These are phyloP conservation scores for Hemiscyllium ocellatum DNA, from an alignment of 2,113 vertebrate species.

Conservation along the genomic window DNA sequence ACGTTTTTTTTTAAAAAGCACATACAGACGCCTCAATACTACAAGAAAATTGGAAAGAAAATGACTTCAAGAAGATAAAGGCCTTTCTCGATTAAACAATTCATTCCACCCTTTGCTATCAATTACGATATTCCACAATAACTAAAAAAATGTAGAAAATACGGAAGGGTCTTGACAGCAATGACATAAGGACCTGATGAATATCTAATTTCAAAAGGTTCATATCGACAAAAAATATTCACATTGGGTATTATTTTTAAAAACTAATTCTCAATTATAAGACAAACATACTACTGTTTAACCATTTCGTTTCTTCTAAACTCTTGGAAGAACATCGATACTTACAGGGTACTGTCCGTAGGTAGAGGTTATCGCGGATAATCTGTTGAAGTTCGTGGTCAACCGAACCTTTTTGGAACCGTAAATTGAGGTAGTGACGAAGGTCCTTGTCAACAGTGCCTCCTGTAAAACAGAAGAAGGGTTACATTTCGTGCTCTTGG, in stretches of 20 bases:
- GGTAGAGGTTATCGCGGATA: conserved; percentile 98
- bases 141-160: neutral
- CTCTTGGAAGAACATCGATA: conserved; percentile 42
- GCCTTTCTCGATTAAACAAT: no score
- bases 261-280: neutral
- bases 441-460: conserved; percentile 97
- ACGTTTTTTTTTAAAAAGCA: neutral
- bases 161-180: neutral
- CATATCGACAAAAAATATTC: neutral
- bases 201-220: neutral
- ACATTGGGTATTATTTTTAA: neutral
- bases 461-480: conserved; percentile 58
- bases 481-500: neutral
- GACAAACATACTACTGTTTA: neutral
- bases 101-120: neutral
- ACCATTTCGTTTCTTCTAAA: neutral
- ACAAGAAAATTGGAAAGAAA: neutral
- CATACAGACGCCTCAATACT: neutral
- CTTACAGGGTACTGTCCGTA: conserved; percentile 97
- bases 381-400: conserved; percentile 98
- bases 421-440: conserved; percentile 95
- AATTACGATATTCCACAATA: neutral
- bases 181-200: neutral
- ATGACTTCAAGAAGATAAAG: neutral
- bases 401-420: conserved; percentile 96